These are phyloP conservation scores for Turritopsis rubra DNA, from an alignment of 30 jellyfish, hydroid and myxozoan species.

Conservation along the genomic window DNA sequence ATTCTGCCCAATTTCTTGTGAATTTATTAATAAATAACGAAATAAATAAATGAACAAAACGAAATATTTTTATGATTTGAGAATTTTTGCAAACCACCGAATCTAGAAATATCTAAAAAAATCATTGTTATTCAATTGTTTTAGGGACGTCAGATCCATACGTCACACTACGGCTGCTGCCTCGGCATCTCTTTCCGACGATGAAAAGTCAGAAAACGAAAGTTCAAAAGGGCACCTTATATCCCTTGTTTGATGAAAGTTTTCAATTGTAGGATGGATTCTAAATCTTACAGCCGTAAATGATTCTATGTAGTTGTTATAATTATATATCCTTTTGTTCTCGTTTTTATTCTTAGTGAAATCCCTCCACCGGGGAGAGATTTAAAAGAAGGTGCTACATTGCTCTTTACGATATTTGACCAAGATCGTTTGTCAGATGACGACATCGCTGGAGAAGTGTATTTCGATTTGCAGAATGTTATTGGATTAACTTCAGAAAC, in stretches of 20 bases:
- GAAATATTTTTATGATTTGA: too few species aligned
- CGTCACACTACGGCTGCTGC: conserved; percentile 64
- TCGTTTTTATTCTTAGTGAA: conserved; percentile 30
- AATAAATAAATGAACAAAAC: too few species aligned
- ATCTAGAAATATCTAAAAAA: too few species aligned
- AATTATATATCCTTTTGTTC: not conserved
- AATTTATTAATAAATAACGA: too few species aligned
- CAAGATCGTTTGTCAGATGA: conserved; percentile 71
- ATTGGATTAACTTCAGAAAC: conserved; percentile 51
- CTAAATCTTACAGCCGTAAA: too few species aligned
- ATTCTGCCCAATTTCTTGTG: too few species aligned
- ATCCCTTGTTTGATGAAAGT: conserved; percentile 82
- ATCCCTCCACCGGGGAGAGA: conserved; percentile 39
- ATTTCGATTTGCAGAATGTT: conserved; percentile 39
- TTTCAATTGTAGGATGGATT: conserved; percentile 62
- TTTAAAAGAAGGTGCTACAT: conserved; percentile 62
- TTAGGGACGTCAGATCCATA: conserved; percentile 76
- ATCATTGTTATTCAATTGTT: not conserved
- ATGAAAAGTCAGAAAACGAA: conserved; percentile 43
- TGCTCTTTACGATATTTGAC: conserved; percentile 65
- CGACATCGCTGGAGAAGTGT: conserved; percentile 91
- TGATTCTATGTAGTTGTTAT: not conserved
- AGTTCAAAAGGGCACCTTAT: conserved; percentile 61
- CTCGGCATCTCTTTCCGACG: conserved; percentile 66
- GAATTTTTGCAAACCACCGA: too few species aligned